These are phyloP conservation scores for Hemichromis elongatus DNA, from an alignment of 2,113 vertebrate species.

Conservation along the genomic window DNA sequence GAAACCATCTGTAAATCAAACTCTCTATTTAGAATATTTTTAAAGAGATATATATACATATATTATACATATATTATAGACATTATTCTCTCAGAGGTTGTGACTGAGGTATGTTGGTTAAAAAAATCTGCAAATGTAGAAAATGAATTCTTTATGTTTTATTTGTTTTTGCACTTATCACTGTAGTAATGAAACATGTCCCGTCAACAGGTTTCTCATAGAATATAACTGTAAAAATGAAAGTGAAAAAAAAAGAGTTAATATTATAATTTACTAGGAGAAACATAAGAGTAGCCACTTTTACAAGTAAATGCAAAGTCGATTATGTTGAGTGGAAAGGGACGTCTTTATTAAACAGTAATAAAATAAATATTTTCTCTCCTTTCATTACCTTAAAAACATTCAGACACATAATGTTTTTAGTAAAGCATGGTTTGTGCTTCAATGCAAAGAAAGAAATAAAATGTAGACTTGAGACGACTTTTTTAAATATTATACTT, in stretches of 20 bases:
- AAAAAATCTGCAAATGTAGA: neutral
- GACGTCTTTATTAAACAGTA: neutral
- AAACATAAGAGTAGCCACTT: neutral
- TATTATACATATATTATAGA: neutral
- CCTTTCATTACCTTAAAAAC: neutral
- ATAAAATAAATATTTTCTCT: fast-evolving
- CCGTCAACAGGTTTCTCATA: neutral
- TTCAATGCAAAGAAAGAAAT: neutral
- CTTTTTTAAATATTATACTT: neutral
- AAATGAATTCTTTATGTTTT: neutral
- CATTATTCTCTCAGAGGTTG: neutral
- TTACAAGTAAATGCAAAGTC: neutral
- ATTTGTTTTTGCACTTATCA: neutral
- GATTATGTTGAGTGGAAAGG: neutral
- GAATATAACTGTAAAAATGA: neutral
- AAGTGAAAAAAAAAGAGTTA: neutral
- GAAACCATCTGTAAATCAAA: neutral
- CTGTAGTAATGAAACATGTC: neutral
- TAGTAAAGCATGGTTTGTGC: neutral
- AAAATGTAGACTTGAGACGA: neutral
- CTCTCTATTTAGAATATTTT: neutral
- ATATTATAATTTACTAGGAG: neutral
- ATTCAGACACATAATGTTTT: neutral
- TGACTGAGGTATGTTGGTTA: neutral
- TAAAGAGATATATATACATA: too few relatives aligned